Evolutionary conservation across 2,888 invertebrate species (phyloP), one percentile per base, ranked within the genome.

Genomic region (Furcula furcula): DNA sequence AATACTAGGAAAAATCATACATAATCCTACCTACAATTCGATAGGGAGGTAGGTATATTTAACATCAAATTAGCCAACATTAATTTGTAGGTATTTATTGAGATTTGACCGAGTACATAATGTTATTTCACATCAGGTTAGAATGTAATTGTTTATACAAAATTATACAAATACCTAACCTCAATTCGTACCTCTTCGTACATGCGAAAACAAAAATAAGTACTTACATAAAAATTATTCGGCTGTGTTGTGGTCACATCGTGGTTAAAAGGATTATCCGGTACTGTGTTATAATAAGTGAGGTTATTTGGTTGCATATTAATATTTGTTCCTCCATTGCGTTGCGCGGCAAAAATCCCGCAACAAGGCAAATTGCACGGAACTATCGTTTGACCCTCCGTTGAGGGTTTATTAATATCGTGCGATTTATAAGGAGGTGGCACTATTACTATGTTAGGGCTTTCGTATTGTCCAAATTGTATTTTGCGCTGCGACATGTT

Each of bases 371-470:
- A 12, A 14, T 26, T 26, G 14, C 9, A 14, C 7, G 13, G 26
- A 13, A 9, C 11, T n/a, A 23, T 10, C 12, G n/a, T 7, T 7
- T 23, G 26, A 4, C 7, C n/a, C 7, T 23, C 16, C n/a, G 12
- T 15, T 13, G 20, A n/a, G 18, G 23, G 7, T n/a, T n/a, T n/a
- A n/a, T n/a, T n/a, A n/a, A n/a, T n/a, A n/a, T n/a, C n/a, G n/a
- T n/a, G n/a, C n/a, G n/a, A n/a, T n/a, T n/a, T 18, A 29, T 12
- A 25, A 29, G 6, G 34, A 37, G 3, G n/a, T n/a, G 53, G 53
- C 31, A 48, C 40, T 38, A 71, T 62, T 7, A 63, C 46, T 27
- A 73, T 65, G 29, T 75, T 75, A 0, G 72, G 59, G 33, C 64
- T 66, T 25, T 43, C 28, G 23, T 63, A 55, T 21, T 49, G 41